Base-by-base conservation (phyloP, 2,797 vertebrate species). In the Peromyscus attwateri region DNA sequence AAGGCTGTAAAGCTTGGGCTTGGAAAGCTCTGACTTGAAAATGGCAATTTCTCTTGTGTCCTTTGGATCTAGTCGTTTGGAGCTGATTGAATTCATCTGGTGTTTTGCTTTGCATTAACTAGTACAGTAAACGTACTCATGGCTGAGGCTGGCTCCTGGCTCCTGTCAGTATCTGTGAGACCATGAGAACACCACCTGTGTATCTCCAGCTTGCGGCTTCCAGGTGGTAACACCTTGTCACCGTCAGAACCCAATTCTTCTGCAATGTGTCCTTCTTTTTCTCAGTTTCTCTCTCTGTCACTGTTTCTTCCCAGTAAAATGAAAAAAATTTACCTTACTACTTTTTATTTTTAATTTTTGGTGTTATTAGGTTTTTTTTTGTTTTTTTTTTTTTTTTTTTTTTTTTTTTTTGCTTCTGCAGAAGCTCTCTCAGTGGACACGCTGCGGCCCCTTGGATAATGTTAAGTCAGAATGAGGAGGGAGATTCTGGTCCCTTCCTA, bases 61-160 rank as follows among this genome's bases (percentile, higher is more conserved):
- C 21, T 81, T 87, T 84, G 37, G 17, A 83, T n/a, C 13, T 25
- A 93, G 64, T 5, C 75, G 29, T 46, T 87, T 76, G 49, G 34
- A 88, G 66, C 57, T 40, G 40, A 79, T 43, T 91, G 66, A 60
- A 46, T 91, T 91, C 21, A 82, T 89, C 82, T 94, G 90, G 40
- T 55, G 55, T 87, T 73, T 96, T 80, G 14, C 29, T 89, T 3
- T 10, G 6, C n/a, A n/a, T 87, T 31, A 73, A 40, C 64, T 57
- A 82, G 68, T 8, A 60, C 55, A 34, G n/a, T 68, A 75, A 87
- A 92, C 1, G 73, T 55, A 8, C 2, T 21, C 37, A 43, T 55
- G n/a, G 43, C 37, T 60, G 3, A 27, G 43, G 43, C 43, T 29
- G 25, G 9, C 49, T 71, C 11, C 49, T 87, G 34, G 31, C 34